Evolutionary conservation across 2,113 vertebrate genomes (phyloP).

Genomic region (Willisornis vidua): DNA sequence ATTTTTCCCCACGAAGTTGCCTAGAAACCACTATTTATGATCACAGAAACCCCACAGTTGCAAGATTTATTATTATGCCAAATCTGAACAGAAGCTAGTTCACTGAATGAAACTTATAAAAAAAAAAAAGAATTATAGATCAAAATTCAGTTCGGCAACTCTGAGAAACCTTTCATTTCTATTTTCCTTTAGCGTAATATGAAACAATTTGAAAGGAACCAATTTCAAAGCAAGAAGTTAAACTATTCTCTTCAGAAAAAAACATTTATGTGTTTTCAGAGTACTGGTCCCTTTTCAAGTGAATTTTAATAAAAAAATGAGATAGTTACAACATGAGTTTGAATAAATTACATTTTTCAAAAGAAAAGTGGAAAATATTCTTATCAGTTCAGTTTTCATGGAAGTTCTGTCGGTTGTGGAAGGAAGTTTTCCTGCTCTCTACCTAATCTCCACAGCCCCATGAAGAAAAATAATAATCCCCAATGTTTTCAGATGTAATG

Average conservation of each 20-base stretch:
- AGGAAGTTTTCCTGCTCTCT: neutral
- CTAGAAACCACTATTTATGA: slow-evolving; percentile 8
- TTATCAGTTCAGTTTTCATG: neutral
- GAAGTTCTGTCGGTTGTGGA: neutral
- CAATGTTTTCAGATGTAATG: neutral
- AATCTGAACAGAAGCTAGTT: neutral
- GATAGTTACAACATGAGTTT: neutral
- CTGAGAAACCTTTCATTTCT: neutral
- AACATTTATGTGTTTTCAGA: neutral
- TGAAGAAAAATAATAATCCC: neutral
- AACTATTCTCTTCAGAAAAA: neutral
- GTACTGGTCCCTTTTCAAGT: neutral
- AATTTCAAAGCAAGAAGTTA: neutral
- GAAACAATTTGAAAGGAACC: neutral
- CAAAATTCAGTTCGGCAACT: neutral
- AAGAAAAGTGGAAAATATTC: neutral
- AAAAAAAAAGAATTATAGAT: neutral
- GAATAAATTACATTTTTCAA: neutral
- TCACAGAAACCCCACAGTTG: slow-evolving; percentile 9
- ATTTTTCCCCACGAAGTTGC: neutral
- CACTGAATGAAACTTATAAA: neutral
- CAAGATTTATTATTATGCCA: slow-evolving; percentile 27
- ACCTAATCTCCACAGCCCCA: neutral
- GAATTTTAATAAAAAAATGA: neutral
- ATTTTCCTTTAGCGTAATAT: neutral